Percentiles rank a stretch among this genome's conserved stretches.
Conservation (phyloP, 2,888 invertebrate species). For the Matsumyia berberina region DNA sequence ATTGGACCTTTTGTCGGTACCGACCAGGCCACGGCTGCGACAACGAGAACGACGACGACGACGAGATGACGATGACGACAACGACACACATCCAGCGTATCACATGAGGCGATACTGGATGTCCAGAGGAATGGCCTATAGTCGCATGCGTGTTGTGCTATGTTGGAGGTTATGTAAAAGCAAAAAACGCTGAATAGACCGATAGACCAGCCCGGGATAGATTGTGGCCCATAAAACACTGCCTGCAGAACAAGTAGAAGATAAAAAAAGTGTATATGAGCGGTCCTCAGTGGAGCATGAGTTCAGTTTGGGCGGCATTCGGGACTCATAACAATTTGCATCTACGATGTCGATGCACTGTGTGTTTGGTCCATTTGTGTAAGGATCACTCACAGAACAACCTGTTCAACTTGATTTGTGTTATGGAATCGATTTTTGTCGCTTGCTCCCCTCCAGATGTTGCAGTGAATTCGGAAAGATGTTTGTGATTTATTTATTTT, state of each 20-base stretch:
- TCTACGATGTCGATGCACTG: constrained; percentile 56
- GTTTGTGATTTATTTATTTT: constrained; percentile 5
- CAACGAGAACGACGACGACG: constrained; percentile 19
- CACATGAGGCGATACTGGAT: constrained; percentile 46
- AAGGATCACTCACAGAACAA: constrained; percentile 71
- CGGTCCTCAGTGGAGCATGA: constrained; percentile 46
- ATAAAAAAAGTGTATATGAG: constrained; percentile 41
- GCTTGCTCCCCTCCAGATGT: not conserved
- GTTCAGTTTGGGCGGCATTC: constrained; percentile 48
- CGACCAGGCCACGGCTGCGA: constrained; percentile 8
- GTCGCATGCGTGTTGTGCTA: constrained; percentile 67
- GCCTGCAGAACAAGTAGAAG: constrained; percentile 44
- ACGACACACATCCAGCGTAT: constrained; percentile 59
- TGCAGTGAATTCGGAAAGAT: not conserved
- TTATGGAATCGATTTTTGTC: constrained; percentile 53
- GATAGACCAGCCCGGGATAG: constrained; percentile 63
- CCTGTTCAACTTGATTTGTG: constrained; percentile 72
- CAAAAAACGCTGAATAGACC: constrained; percentile 69
- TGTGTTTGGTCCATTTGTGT: constrained; percentile 67
- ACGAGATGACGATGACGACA: constrained; percentile 42
- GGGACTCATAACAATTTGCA: constrained; percentile 72
- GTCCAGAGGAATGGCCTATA: constrained; percentile 19
- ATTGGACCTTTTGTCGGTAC: constrained; percentile 76
- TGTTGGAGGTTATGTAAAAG: constrained; percentile 73
- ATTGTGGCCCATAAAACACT: constrained; percentile 67